These are phyloP conservation scores for Apostichopus parvimensis DNA, from an alignment of 35 echinoderm and acorn worm species.

Conservation along the genomic window DNA sequence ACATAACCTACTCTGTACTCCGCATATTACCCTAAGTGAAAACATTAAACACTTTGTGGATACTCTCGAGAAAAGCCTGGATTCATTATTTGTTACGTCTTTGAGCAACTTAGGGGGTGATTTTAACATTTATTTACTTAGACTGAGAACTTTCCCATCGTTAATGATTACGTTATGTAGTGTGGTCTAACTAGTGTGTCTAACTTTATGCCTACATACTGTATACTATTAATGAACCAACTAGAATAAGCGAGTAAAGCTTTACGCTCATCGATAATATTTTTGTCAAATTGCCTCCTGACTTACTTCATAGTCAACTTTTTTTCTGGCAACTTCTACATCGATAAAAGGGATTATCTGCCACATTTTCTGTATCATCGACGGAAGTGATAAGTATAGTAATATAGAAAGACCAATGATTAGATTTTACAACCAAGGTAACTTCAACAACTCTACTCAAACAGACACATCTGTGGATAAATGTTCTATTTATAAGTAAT, in stretches of 20 bases:
- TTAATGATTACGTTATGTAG: constrained; percentile 9
- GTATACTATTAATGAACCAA: neutral
- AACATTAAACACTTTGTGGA: neutral
- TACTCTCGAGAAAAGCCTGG: neutral
- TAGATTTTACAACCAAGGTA: constrained; percentile 16
- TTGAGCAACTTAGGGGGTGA: neutral
- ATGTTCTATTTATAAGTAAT: neutral
- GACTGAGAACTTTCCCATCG: neutral
- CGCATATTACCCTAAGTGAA: neutral
- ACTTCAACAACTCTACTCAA: constrained; percentile 4
- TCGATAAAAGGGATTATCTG: neutral
- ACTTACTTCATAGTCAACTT: neutral
- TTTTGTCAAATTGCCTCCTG: constrained; percentile 13
- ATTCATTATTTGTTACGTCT: neutral
- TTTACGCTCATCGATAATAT: constrained; percentile 27
- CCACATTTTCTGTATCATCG: constrained; percentile 24
- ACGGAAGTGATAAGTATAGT: neutral
- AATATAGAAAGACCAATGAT: neutral
- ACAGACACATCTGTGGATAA: neutral
- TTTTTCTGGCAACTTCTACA: constrained; percentile 7
- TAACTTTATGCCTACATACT: neutral
- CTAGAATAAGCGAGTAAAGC: constrained; percentile 1
- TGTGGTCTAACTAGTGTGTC: neutral
- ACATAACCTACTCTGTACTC: no score
- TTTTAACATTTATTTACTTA: constrained; percentile 24